Percentiles rank a stretch among this genome's conserved stretches.
phyloP scores from a whole-genome alignment of 2,797 vertebrate genomes.

The Chelonia mydas region DNA sequence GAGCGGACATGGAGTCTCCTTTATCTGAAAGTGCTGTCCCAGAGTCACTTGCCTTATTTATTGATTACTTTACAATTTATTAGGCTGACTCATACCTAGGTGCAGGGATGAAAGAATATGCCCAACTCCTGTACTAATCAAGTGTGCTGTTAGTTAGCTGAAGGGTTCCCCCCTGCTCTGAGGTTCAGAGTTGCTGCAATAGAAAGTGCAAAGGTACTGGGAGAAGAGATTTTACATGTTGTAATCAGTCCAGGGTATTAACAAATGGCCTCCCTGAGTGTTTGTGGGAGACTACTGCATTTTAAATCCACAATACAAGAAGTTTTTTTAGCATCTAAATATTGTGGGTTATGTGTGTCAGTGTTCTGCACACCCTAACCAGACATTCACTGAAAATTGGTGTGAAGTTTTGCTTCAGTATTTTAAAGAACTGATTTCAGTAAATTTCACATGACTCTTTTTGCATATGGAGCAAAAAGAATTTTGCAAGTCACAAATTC shows the following conservation, averaged over 20 bases:
- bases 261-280: background rate
- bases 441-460: background rate
- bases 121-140: background rate
- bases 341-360: background rate
- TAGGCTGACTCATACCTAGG: background rate
- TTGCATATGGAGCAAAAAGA: background rate
- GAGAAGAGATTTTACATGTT: background rate
- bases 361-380: fast-evolving
- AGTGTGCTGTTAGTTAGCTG: background rate
- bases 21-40: background rate
- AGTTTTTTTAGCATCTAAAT: background rate
- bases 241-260: background rate
- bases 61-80: background rate
- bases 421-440: background rate
- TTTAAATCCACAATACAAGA: background rate
- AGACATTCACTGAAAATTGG: background rate
- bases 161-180: too few species aligned
- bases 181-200: background rate
- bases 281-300: too few species aligned
- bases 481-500: background rate
- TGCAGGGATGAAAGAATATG: background rate
- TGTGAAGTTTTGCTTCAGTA: background rate
- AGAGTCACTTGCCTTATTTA: background rate
- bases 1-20: background rate
- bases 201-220: background rate